Percentiles rank a stretch among this genome's conserved stretches.
These are phyloP conservation scores for Cydia pomonella DNA, from an alignment of 1,140 invertebrate genomes.

Conservation along the genomic window DNA sequence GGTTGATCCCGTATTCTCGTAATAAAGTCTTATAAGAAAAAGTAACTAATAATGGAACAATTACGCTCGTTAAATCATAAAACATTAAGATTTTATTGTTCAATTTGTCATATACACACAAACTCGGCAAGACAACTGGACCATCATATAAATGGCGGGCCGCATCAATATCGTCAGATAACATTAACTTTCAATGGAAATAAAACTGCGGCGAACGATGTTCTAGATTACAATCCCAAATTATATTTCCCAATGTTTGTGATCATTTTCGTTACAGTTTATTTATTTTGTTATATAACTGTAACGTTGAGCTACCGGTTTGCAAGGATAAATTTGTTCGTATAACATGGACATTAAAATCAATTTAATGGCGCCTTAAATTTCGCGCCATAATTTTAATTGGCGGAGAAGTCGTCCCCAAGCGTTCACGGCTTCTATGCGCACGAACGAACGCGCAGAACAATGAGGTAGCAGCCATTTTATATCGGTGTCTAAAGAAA, in stretches of 20 bases:
- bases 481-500: slow-evolving; percentile 81
- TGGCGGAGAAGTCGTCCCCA: slow-evolving; percentile 79
- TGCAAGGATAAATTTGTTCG: slow-evolving; percentile 37
- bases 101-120: slow-evolving; percentile 59
- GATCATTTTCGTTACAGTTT: slow-evolving; percentile 58
- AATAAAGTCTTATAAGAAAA: background rate
- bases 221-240: slow-evolving; percentile 45
- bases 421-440: slow-evolving; percentile 81
- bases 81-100: slow-evolving; percentile 47
- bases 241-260: slow-evolving; percentile 62
- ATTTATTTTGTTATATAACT: slow-evolving; percentile 61
- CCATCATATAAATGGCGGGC: slow-evolving; percentile 64
- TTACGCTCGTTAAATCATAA: background rate
- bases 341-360: slow-evolving; percentile 63
- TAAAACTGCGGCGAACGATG: slow-evolving; percentile 44
- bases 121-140: slow-evolving; percentile 69
- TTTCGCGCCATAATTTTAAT: slow-evolving; percentile 81
- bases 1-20: background rate
- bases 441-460: slow-evolving; percentile 81
- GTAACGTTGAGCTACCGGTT: slow-evolving; percentile 52
- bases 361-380: slow-evolving; percentile 74
- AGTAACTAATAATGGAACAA: background rate
- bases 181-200: slow-evolving; percentile 46
- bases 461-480: slow-evolving; percentile 81
- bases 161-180: slow-evolving; percentile 52